These are phyloP conservation scores for cat (Felis catus) DNA, from an alignment of 2,113 vertebrate species.

Conservation along the genomic window DNA sequence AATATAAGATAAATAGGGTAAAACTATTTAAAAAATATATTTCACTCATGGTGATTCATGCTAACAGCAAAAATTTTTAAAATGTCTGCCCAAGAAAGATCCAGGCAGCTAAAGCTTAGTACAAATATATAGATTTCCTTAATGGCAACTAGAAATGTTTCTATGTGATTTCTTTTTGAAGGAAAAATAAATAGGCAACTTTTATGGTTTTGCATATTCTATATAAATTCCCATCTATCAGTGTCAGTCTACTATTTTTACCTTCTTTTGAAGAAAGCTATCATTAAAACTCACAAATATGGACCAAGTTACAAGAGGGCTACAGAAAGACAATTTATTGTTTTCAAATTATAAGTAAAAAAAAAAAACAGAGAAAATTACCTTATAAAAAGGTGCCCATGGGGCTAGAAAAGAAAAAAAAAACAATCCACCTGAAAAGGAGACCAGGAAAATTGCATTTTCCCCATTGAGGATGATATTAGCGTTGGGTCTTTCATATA, in stretches of 20 bases:
- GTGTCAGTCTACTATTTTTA: constrained; percentile 48
- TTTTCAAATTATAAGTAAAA: constrained; percentile 63
- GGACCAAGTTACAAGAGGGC: constrained; percentile 51
- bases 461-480: too few species aligned
- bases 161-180: constrained; percentile 42
- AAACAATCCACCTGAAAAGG: constrained; percentile 39
- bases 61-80: background rate
- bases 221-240: background rate
- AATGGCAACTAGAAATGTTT: constrained; percentile 57
- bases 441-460: constrained; percentile 51
- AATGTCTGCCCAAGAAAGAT: constrained; percentile 16
- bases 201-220: constrained; percentile 38
- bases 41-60: constrained; percentile 60
- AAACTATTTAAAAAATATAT: background rate
- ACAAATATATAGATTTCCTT: constrained; percentile 55
- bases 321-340: constrained; percentile 67
- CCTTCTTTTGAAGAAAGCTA: constrained; percentile 52
- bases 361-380: constrained; percentile 72
- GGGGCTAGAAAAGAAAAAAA: constrained; percentile 47
- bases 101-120: constrained; percentile 54
- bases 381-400: constrained; percentile 51
- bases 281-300: constrained; percentile 72
- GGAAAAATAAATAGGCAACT: constrained; percentile 16
- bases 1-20: background rate
- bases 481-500: too few species aligned